Evolutionary conservation across 2,888 invertebrate genomes (phyloP).

Genomic region (Hoplodrina blanda): DNA sequence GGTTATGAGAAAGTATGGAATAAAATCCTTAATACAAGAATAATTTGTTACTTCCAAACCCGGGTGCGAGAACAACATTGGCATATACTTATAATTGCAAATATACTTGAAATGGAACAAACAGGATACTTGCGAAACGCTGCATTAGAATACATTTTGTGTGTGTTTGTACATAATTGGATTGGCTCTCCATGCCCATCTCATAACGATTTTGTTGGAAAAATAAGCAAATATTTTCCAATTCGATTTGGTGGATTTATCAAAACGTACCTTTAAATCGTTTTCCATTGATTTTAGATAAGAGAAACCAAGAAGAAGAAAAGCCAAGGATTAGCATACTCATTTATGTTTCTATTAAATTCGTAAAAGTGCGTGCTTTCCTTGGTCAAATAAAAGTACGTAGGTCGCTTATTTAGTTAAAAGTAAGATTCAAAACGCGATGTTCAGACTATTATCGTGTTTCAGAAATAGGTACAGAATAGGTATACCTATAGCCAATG

Average conservation of each 20-base stretch:
- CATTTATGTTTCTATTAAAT: neutral
- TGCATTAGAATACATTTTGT: constrained; percentile 61
- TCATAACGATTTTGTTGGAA: constrained; percentile 37
- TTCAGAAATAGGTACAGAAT: no score
- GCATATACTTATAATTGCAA: constrained; percentile 60
- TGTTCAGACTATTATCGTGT: no score
- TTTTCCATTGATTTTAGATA: neutral
- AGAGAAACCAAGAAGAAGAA: neutral
- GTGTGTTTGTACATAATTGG: constrained; percentile 58
- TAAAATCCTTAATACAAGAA: constrained; percentile 16
- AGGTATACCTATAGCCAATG: no score
- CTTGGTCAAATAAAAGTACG: neutral
- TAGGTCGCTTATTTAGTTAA: neutral
- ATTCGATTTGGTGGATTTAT: constrained; percentile 38
- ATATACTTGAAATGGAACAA: constrained; percentile 61
- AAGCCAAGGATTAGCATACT: constrained; percentile 7
- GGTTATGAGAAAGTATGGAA: constrained; percentile 16
- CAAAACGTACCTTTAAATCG: constrained; percentile 12
- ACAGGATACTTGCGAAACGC: constrained; percentile 53
- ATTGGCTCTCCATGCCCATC: constrained; percentile 47
- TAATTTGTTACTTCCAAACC: constrained; percentile 32
- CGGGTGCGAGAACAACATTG: constrained; percentile 14
- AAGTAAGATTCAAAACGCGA: no score
- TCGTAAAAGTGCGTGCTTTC: neutral
- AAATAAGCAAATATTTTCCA: constrained; percentile 30